A percentile compares a stretch with the other conserved stretches of the same genome.
phyloP scores from a whole-genome alignment of 2,797 vertebrate species.

The Xenentodon cancila region DNA sequence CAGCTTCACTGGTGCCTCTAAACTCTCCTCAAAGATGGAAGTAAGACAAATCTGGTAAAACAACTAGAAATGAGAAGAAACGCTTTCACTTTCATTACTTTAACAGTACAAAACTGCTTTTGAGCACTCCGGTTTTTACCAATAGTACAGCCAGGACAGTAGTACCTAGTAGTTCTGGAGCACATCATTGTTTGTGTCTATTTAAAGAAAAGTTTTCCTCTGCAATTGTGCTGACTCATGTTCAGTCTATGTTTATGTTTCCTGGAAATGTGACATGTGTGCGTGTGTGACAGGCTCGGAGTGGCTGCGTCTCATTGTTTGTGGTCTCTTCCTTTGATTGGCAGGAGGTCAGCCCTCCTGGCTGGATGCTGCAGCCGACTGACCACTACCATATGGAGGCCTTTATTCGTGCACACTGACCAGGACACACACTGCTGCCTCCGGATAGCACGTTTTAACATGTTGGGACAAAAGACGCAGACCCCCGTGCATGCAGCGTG shows the following conservation, averaged over 20 bases:
- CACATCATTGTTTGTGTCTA: too few species aligned
- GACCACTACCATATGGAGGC: constrained; percentile 64
- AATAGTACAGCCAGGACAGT: too few species aligned
- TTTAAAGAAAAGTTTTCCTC: too few species aligned
- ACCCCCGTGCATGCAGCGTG: constrained; percentile 47
- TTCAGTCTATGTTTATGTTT: too few species aligned
- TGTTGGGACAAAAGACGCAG: constrained; percentile 45
- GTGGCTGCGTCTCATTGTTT: constrained; percentile 34
- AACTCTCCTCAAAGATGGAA: too few species aligned
- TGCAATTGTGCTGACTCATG: not conserved
- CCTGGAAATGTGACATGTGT: not conserved
- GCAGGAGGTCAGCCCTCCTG: constrained; percentile 59
- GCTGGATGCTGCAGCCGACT: constrained; percentile 49
- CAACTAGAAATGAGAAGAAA: too few species aligned
- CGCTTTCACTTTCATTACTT: too few species aligned
- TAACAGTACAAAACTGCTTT: too few species aligned
- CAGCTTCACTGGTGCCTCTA: too few species aligned
- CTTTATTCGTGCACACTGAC: constrained; percentile 54
- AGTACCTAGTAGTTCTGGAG: too few species aligned
- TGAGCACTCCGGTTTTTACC: too few species aligned
- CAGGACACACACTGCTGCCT: constrained; percentile 65
- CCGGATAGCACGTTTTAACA: constrained; percentile 58
- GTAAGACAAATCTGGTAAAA: too few species aligned
- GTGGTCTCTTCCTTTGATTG: constrained; percentile 57
- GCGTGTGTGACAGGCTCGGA: not conserved